phyloP scores from a whole-genome alignment of 1,140 invertebrate genomes.

The Battus philenor region DNA sequence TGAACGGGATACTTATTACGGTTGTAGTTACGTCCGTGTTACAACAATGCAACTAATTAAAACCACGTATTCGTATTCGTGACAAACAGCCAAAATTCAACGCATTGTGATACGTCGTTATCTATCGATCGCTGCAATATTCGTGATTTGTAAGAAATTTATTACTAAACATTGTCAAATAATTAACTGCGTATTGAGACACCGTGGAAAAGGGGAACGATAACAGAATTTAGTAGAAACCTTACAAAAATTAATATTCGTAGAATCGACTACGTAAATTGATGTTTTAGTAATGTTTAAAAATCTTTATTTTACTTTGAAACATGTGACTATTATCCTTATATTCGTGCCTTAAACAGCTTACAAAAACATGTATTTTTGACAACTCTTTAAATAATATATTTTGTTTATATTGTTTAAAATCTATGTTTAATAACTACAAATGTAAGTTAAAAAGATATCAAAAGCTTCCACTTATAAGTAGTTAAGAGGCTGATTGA shows the following conservation, averaged over 20 bases:
- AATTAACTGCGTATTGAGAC: conserved; percentile 14
- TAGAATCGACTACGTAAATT: not conserved
- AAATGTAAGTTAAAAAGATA: too few relatives aligned
- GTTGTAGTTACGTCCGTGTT: conserved; percentile 43
- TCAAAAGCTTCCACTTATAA: too few relatives aligned
- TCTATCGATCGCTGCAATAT: conserved; percentile 30
- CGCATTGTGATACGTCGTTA: conserved; percentile 42
- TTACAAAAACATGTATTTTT: too few relatives aligned
- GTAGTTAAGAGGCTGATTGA: too few relatives aligned
- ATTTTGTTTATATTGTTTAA: not conserved
- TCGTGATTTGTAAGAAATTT: conserved; percentile 22
- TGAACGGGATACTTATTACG: conserved; percentile 21
- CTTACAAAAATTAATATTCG: too few relatives aligned
- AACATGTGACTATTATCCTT: too few relatives aligned
- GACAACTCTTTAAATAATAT: too few relatives aligned
- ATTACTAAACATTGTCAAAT: conserved; percentile 22
- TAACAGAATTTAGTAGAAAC: conserved; percentile 1
- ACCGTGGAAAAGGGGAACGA: not conserved
- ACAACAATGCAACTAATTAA: conserved; percentile 68
- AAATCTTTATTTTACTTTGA: too few relatives aligned
- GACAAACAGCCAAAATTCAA: conserved; percentile 43
- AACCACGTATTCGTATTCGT: conserved; percentile 32
- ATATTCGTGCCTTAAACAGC: too few relatives aligned
- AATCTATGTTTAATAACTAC: not conserved
- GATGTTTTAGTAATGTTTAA: too few relatives aligned